Evolutionary conservation across 2,113 vertebrate species (phyloP).

Genomic region (Reinhardtius hippoglossoides): DNA sequence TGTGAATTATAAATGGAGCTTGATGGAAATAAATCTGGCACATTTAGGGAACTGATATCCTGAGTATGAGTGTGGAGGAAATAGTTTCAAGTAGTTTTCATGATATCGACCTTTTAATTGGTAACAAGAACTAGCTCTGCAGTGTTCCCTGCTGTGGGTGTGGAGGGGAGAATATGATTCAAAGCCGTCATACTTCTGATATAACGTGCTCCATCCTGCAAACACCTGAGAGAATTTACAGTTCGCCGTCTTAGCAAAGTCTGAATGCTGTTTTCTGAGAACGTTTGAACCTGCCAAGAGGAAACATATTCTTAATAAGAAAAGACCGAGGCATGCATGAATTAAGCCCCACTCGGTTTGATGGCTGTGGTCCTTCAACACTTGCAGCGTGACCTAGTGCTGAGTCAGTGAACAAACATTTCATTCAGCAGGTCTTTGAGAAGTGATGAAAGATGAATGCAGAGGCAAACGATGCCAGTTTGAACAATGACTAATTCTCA

Average conservation of each 20-base stretch:
- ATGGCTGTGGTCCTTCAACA: background rate
- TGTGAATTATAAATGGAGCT: too few species aligned
- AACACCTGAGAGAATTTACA: conserved; percentile 10
- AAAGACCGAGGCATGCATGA: background rate
- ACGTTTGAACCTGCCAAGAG: background rate
- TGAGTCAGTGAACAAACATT: conserved; percentile 32
- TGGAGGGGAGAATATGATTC: background rate
- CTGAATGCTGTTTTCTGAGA: conserved; percentile 1
- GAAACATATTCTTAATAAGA: conserved; percentile 20
- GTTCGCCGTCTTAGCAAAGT: background rate
- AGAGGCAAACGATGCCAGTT: background rate
- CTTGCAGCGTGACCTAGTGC: background rate
- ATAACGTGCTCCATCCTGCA: background rate
- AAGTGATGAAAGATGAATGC: background rate
- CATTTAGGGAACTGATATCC: too few species aligned
- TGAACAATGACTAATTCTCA: background rate
- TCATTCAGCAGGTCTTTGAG: conserved; percentile 3
- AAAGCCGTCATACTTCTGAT: background rate
- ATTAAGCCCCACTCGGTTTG: background rate
- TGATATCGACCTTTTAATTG: background rate
- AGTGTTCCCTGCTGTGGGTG: background rate
- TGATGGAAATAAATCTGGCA: too few species aligned
- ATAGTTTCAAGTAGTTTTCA: background rate
- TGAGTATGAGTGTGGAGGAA: background rate
- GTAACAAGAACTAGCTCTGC: background rate